Conservation (phyloP, 2,113 vertebrate genomes). For the Trematomus loennbergii region DNA sequence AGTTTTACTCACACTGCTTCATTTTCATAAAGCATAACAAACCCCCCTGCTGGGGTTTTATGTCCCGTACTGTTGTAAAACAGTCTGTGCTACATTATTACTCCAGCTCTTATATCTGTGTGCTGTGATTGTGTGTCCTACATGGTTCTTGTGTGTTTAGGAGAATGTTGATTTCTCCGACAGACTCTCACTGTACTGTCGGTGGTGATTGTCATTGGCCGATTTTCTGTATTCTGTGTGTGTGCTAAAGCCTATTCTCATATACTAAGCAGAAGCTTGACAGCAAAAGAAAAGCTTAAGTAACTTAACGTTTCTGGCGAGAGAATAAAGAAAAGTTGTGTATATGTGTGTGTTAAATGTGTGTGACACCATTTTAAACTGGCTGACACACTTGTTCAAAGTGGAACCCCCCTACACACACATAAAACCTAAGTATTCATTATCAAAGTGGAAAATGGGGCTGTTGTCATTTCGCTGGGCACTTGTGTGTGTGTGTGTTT, state of each 20-base stretch:
- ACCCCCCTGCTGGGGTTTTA: slow-evolving; percentile 47
- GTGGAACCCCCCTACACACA: slow-evolving; percentile 18
- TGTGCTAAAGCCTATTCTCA: slow-evolving; percentile 48
- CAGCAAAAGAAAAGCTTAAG: slow-evolving; percentile 67
- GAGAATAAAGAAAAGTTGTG: slow-evolving; percentile 66
- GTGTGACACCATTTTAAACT: slow-evolving; percentile 44
- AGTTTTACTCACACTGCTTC: slow-evolving; percentile 38
- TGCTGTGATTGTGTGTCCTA: neutral
- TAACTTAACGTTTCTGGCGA: slow-evolving; percentile 74
- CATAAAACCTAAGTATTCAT: slow-evolving; percentile 61
- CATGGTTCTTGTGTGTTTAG: slow-evolving; percentile 16
- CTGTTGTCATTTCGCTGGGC: slow-evolving; percentile 62
- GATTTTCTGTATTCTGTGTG: slow-evolving; percentile 7
- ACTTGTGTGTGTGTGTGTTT: slow-evolving; percentile 29
- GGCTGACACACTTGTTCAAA: slow-evolving; percentile 63
- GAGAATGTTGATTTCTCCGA: slow-evolving; percentile 10
- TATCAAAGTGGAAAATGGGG: slow-evolving; percentile 71
- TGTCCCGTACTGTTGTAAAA: slow-evolving; percentile 45
- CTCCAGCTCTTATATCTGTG: slow-evolving; percentile 20
- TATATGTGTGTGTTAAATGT: slow-evolving; percentile 9
- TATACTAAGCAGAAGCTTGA: slow-evolving; percentile 58
- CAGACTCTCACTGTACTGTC: slow-evolving; percentile 30
- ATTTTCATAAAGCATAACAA: slow-evolving; percentile 40
- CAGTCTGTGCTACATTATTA: slow-evolving; percentile 40
- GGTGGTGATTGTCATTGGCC: slow-evolving; percentile 31